Evolutionary conservation across 2,888 invertebrate species (phyloP), one percentile per base, ranked within the genome.

Genomic region (Nemurella pictetii): DNA sequence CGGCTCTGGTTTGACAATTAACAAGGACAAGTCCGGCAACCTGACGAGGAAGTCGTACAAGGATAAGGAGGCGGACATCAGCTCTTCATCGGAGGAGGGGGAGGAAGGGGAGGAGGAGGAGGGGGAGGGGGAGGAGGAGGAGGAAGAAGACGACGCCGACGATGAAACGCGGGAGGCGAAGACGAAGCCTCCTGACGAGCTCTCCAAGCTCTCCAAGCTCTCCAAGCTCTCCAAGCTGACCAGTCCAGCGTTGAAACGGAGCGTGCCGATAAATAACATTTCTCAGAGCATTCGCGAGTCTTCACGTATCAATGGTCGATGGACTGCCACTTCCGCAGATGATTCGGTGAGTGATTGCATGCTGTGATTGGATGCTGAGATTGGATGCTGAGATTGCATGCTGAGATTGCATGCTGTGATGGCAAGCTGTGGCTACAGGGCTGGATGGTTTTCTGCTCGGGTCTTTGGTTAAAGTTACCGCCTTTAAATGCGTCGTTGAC

Each of bases 21-120:
- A n/a, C 55, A 55, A 55, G 20, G 55, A 55, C 78, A 88, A 87
- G 84, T 89, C 89, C 80, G 89, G 85, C 7, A 35, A 27, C n/a
- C 30, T 82, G 32, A 72, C 77, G 28, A 81, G 78, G 36, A 82
- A 85, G 27, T 25, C 78, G 26, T 78, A 83, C 29, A 78, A 26
- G 55, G 55, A 55, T 7, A 55, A 55, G 55, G 55, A 55, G 55
- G 55, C 55, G 15, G 25, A 29, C 7, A 26, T 25, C 2, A 26
- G 55, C 28, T 80, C 84, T 9, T 84, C 84, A 12, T 55, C 72
- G 32, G 80, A 81, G 30, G 55, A 83, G 29, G 83, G 75, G 30
- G 75, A 27, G n/a, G 72, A 77, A 7, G 32, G 28, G 29, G 36
- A 35, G 12, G 75, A 36, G 20, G 26, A 26, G 73, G 73, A n/a